Evolutionary conservation across 2,113 vertebrate species (phyloP).

Genomic region (Rostratula benghalensis): DNA sequence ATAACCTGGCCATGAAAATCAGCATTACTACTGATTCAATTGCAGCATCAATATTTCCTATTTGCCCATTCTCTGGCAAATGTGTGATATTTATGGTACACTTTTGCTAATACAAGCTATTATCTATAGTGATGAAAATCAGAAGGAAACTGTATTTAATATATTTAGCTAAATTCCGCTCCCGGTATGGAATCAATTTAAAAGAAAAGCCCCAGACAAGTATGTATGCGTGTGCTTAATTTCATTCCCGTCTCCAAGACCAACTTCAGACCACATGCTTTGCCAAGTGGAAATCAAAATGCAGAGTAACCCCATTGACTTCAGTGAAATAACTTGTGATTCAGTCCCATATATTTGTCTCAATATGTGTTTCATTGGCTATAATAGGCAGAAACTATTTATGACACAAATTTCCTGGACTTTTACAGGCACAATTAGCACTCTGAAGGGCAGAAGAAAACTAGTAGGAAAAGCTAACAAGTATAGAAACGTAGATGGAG

Average conservation of each 20-base stretch:
- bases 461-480: conserved; percentile 52
- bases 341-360: conserved; percentile 52
- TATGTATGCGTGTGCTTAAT: conserved; percentile 24
- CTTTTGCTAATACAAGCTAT: neutral
- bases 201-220: conserved; percentile 34
- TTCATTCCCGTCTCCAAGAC: conserved; percentile 28
- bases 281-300: conserved; percentile 58
- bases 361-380: conserved; percentile 57
- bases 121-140: conserved; percentile 37
- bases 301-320: conserved; percentile 54
- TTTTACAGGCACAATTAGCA: conserved; percentile 53
- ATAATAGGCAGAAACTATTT: conserved; percentile 63
- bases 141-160: conserved; percentile 2
- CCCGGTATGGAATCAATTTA: conserved; percentile 25
- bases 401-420: conserved; percentile 56
- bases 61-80: neutral
- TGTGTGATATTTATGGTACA: neutral
- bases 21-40: conserved; percentile 4
- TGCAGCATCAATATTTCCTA: conserved; percentile 23
- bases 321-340: conserved; percentile 46
- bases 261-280: conserved; percentile 52
- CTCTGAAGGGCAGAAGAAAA: conserved; percentile 55
- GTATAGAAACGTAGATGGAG: conserved; percentile 45
- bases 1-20: conserved; percentile 55
- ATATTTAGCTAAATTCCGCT: conserved; percentile 35